Evolutionary conservation across 92 coral and sea anemone genomes (phyloP).

Genomic region (Parazoanthus darwini): DNA sequence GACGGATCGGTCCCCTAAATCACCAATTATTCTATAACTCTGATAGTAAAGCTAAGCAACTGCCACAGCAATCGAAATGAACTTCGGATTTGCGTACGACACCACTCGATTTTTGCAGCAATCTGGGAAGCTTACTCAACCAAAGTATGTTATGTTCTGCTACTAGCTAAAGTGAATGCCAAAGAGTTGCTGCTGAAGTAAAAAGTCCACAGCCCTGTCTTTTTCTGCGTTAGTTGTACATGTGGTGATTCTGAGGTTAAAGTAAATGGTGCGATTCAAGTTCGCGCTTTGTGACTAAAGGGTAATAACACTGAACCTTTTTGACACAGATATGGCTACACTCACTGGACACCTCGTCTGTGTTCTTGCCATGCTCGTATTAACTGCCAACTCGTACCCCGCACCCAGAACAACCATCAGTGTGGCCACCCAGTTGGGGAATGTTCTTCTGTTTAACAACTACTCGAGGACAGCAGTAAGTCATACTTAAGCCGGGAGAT

Average conservation of each 20-base stretch:
- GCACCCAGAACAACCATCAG: neutral
- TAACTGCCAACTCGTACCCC: neutral
- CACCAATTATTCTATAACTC: neutral
- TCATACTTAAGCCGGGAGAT: neutral
- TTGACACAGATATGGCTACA: slow-evolving; percentile 3
- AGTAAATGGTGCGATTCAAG: neutral
- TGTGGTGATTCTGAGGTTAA: neutral
- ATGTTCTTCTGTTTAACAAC: neutral
- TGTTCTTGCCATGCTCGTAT: neutral
- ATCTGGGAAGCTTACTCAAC: neutral
- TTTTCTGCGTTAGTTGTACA: too few relatives aligned
- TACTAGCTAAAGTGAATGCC: neutral
- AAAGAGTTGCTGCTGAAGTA: neutral
- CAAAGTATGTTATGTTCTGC: neutral
- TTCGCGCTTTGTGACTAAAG: neutral
- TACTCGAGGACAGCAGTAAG: neutral
- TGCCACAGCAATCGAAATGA: neutral
- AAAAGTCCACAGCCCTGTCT: too few relatives aligned
- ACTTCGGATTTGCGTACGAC: too few relatives aligned
- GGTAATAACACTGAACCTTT: neutral
- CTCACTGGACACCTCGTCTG: neutral
- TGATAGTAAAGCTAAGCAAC: neutral
- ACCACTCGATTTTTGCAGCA: neutral
- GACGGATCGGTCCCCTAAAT: neutral
- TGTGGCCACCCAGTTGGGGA: neutral